Conservation (phyloP, 1,140 invertebrate genomes). For the Delia radicum region DNA sequence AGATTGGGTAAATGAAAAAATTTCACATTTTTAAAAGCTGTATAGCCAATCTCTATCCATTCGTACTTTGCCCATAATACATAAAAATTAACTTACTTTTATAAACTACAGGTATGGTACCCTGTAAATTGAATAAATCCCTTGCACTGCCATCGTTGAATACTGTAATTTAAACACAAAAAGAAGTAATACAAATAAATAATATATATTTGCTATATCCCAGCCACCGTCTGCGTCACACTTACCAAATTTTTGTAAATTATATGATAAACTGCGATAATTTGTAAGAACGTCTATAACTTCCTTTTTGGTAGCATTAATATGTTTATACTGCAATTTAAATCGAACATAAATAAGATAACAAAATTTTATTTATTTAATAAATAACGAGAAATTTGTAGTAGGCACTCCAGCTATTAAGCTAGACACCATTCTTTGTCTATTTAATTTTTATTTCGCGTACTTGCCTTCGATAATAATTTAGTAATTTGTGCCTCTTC, state of each 20-base stretch:
- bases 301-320: conserved; percentile 49
- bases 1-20: too few relatives aligned
- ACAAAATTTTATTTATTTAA: not conserved
- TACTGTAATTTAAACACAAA: conserved; percentile 59
- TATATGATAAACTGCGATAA: conserved; percentile 46
- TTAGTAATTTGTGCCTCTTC: conserved; percentile 48
- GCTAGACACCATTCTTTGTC: not conserved
- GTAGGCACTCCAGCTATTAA: not conserved
- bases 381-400: not conserved
- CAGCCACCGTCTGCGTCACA: not conserved
- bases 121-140: conserved; percentile 81
- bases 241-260: conserved; percentile 47
- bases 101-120: conserved; percentile 90
- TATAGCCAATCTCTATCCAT: not conserved
- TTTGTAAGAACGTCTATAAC: conserved; percentile 46
- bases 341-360: not conserved
- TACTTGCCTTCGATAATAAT: conserved; percentile 44
- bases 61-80: not conserved
- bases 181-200: not conserved
- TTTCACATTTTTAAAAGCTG: too few relatives aligned
- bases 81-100: conserved; percentile 66
- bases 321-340: conserved; percentile 48
- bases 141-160: conserved; percentile 87
- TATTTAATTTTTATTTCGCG: not conserved
- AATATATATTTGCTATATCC: too few relatives aligned